Evolutionary conservation across 2,113 vertebrate species (phyloP).

Genomic region (Chinchilla lanigera): DNA sequence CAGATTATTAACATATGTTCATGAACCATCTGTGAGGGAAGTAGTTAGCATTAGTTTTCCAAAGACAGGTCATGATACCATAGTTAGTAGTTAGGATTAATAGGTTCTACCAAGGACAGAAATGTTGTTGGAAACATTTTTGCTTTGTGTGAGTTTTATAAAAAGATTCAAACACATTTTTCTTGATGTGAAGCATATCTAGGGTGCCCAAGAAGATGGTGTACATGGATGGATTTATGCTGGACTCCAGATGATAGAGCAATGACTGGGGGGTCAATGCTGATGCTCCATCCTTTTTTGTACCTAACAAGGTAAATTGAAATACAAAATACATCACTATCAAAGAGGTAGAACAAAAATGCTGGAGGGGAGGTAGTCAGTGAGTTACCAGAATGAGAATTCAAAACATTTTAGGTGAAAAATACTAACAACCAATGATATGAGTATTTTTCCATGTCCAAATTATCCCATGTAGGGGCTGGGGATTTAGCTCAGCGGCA

Average conservation of each 20-base stretch:
- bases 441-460: neutral
- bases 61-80: neutral
- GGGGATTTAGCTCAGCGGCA: no score
- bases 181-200: neutral
- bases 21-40: neutral
- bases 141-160: neutral
- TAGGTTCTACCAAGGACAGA: neutral
- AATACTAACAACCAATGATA: neutral
- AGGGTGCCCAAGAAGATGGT: neutral
- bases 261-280: neutral
- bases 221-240: neutral
- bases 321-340: neutral
- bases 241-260: neutral
- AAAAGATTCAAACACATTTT: neutral
- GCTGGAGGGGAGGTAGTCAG: neutral
- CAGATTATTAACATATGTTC: neutral
- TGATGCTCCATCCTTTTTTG: neutral
- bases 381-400: neutral
- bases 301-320: neutral
- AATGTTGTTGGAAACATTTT: neutral
- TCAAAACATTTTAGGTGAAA: conserved; percentile 17
- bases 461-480: neutral
- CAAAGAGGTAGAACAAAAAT: neutral
- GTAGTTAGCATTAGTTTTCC: neutral
- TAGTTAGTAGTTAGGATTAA: neutral